phyloP scores from a whole-genome alignment of 2,113 vertebrate genomes.

The Dascyllus trimaculatus region DNA sequence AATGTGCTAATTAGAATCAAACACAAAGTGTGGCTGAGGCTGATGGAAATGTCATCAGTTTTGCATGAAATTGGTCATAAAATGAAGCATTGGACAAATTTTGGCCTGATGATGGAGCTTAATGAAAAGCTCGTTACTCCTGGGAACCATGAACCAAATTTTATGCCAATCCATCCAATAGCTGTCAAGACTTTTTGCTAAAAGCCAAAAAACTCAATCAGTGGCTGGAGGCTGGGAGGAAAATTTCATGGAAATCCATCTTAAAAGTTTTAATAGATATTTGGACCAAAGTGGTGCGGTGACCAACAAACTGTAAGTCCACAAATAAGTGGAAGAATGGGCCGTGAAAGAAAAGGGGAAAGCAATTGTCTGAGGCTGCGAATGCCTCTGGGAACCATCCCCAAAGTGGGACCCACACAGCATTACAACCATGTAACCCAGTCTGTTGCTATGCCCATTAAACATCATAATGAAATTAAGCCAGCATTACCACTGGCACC shows the following conservation, averaged over 20 bases:
- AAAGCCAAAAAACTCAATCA: not conserved
- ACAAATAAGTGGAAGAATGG: conserved; percentile 11
- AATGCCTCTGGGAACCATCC: conserved; percentile 48
- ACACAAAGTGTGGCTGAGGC: no score
- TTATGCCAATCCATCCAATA: not conserved
- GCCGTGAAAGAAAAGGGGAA: conserved; percentile 4
- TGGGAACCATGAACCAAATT: not conserved
- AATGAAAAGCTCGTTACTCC: not conserved
- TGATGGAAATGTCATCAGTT: not conserved
- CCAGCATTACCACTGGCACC: conserved; percentile 65
- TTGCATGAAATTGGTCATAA: not conserved
- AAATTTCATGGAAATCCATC: not conserved
- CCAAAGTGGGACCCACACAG: conserved; percentile 40
- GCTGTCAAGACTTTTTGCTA: not conserved
- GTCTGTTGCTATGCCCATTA: conserved; percentile 72
- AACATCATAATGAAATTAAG: conserved; percentile 78
- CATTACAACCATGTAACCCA: conserved; percentile 44
- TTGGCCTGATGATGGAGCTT: not conserved
- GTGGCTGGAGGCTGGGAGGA: not conserved
- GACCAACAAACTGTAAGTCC: conserved; percentile 1
- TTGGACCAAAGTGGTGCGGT: not conserved
- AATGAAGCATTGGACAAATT: not conserved
- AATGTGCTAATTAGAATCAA: not conserved
- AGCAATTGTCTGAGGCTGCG: conserved; percentile 36
- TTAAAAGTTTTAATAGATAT: not conserved